phyloP scores from a whole-genome alignment of 64 coral and sea anemone genomes.

The Montipora cactus region DNA sequence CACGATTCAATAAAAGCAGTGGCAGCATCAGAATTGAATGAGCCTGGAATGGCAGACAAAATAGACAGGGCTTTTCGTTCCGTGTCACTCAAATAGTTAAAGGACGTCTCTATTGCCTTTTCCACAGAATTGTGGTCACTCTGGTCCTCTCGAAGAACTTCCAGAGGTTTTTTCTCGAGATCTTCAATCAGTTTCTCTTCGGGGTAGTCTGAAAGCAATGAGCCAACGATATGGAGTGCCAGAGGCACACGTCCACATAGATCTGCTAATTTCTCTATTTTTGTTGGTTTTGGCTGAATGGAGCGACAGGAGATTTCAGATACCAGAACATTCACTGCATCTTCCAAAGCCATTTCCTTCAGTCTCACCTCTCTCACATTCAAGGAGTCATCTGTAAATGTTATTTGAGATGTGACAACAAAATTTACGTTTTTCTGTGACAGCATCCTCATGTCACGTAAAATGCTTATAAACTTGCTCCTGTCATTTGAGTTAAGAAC shows the following conservation, averaged over 20 bases:
- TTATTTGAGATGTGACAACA: constrained; percentile 40
- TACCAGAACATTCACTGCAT: not conserved
- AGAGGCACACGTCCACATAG: constrained; percentile 52
- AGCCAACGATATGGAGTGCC: constrained; percentile 52
- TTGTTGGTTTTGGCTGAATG: not conserved
- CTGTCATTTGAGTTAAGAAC: constrained; percentile 23
- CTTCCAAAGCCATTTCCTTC: not conserved
- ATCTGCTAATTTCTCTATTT: constrained; percentile 19
- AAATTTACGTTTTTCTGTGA: constrained; percentile 34
- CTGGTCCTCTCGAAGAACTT: constrained; percentile 4
- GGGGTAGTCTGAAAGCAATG: constrained; percentile 38
- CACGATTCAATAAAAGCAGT: not conserved
- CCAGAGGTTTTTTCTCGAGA: constrained; percentile 7
- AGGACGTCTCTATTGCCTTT: constrained; percentile 46
- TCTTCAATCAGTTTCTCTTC: constrained; percentile 13
- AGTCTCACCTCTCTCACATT: not conserved
- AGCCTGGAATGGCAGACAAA: constrained; percentile 37
- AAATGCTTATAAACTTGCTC: constrained; percentile 11
- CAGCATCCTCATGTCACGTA: constrained; percentile 46
- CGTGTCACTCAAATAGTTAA: not conserved
- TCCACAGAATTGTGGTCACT: constrained; percentile 22
- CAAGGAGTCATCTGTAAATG: not conserved
- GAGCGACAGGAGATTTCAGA: not conserved
- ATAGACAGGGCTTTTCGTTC: constrained; percentile 7
- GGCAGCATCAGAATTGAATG: constrained; percentile 35